Evolutionary conservation across 2,113 vertebrate genomes (phyloP).

Genomic region (Salvelinus sp.): DNA sequence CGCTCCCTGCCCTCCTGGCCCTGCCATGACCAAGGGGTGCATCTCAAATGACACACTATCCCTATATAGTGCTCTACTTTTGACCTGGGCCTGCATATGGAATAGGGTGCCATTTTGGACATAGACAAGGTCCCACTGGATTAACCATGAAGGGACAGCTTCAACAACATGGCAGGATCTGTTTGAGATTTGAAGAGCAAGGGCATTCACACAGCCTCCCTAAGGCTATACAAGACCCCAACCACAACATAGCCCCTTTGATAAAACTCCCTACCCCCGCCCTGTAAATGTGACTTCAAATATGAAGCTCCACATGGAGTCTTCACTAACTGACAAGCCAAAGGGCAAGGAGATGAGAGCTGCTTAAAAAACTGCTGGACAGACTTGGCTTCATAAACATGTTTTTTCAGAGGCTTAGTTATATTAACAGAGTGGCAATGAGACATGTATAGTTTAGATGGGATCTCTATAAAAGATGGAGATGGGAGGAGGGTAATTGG

Average conservation of each 20-base stretch:
- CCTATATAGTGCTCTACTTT: too few relatives aligned
- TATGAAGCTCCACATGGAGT: slow-evolving; percentile 8
- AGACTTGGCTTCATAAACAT: not conserved
- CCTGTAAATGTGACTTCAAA: too few relatives aligned
- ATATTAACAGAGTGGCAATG: slow-evolving; percentile 23
- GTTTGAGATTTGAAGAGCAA: not conserved
- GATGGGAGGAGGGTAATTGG: slow-evolving; percentile 40
- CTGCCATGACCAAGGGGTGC: slow-evolving; percentile 23
- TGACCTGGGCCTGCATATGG: too few relatives aligned
- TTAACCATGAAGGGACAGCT: slow-evolving; percentile 26
- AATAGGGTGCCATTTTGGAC: too few relatives aligned
- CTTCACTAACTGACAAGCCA: too few relatives aligned
- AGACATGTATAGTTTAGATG: slow-evolving; percentile 50
- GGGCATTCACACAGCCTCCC: not conserved
- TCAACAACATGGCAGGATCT: not conserved
- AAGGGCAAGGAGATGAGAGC: not conserved
- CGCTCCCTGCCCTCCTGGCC: not conserved
- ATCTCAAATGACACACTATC: too few relatives aligned
- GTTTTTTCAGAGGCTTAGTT: slow-evolving; percentile 12
- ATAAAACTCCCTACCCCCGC: not conserved
- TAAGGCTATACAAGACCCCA: too few relatives aligned
- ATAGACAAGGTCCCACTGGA: slow-evolving; percentile 11
- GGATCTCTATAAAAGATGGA: slow-evolving; percentile 54
- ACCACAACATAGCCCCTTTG: not conserved
- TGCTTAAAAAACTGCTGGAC: slow-evolving; percentile 14